Conservation (phyloP, 2,113 vertebrate genomes). For the Phrynosoma platyrhinos region DNA sequence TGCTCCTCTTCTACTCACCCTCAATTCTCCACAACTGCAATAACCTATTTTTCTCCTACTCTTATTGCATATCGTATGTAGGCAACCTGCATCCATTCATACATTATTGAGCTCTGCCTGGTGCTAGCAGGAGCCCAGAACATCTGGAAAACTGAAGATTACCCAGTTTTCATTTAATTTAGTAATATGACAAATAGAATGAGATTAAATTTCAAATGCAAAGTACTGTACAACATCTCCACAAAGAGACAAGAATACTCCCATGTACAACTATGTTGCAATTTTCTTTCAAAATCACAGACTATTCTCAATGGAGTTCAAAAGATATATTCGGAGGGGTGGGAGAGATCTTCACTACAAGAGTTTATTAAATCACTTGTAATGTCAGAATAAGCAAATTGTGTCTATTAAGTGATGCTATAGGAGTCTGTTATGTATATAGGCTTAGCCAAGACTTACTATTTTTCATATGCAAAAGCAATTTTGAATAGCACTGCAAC, state of each 20-base stretch:
- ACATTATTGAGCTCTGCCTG: background rate
- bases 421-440: background rate
- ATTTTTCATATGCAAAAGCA: background rate
- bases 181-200: constrained; percentile 14
- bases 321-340: background rate
- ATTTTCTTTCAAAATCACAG: background rate
- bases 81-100: background rate
- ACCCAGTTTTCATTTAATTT: background rate
- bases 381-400: background rate
- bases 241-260: background rate
- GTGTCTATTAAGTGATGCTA: background rate
- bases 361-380: background rate
- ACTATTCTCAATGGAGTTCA: background rate
- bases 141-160: background rate
- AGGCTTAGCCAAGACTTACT: background rate
- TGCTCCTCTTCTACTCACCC: too few species aligned
- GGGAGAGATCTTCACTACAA: accelerated
- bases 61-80: too few species aligned
- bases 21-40: too few species aligned
- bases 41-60: too few species aligned
- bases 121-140: background rate
- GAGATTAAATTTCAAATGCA: constrained; percentile 20
- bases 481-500: background rate
- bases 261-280: background rate
- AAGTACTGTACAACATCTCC: background rate